Evolutionary conservation across 2,888 invertebrate species (phyloP), one percentile per base, ranked within the genome.

Genomic region (Tiliacea aurago): DNA sequence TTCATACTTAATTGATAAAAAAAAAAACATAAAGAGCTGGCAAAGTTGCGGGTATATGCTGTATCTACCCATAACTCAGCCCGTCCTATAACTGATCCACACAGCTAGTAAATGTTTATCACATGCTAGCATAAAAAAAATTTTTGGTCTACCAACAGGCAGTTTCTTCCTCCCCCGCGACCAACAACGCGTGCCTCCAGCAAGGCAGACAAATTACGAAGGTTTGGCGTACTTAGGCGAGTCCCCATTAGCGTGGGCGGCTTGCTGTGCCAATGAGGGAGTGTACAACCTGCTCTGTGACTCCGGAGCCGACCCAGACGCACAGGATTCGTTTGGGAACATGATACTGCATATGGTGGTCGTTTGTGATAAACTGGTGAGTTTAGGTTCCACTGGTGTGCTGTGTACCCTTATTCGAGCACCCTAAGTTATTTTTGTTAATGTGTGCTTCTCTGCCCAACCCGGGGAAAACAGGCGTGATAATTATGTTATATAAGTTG

Each of bases 271-370:
- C 76, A 99, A 99, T 91, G 99, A 99, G 94, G 99, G 99, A 67
- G 99, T 99, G 18, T 99, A 99, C 92, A 99, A 99, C 95, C 97
- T 99, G 77, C 97, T 99, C 3, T 96, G 99, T 70, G 99, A 99
- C 88, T 97, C 97, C 63, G 99, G 98, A 2, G 99, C 99, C 0
- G 98, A 99, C 94, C 99, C 99, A 0, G 99, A 99, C 93, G 97
- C 98, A n/a, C 98, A 99, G 92, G 99, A 99, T 93, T 97, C 98
- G 0, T 99, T 99, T 90, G 99, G 99, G 18, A 99, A 99, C 92
- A 99, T 99, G 97, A 99, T 99, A 81, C 97, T 99, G n/a, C 99
- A 99, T 92, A 99, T 99, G 99, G 99, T 99, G 53, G 99, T 99
- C 55, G 99, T 99, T 77, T 98, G 99, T 91, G 99, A 99, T 95